These are phyloP conservation scores for Drosophila trapezifrons DNA, from an alignment of 1,140 invertebrate genomes.

Conservation along the genomic window DNA sequence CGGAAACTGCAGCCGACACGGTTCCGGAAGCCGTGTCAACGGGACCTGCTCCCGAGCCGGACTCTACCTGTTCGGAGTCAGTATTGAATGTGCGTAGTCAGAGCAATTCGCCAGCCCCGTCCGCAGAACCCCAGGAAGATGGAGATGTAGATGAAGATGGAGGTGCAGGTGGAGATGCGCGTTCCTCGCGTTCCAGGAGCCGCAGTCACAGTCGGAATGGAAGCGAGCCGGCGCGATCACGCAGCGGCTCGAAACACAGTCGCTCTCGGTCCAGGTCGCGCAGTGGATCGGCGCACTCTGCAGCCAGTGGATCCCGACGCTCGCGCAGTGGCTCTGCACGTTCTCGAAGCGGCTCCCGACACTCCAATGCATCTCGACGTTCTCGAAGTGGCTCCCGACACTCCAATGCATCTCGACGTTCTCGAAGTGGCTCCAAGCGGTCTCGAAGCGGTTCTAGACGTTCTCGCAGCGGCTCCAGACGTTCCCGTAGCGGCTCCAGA, in stretches of 20 bases:
- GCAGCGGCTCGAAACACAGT: slow-evolving; percentile 76
- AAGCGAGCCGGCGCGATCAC: slow-evolving; percentile 53
- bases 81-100: slow-evolving; percentile 15
- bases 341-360: slow-evolving; percentile 79
- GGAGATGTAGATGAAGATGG: neutral
- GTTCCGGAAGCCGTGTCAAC: neutral
- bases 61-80: slow-evolving; percentile 14
- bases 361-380: slow-evolving; percentile 70
- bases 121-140: neutral
- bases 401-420: slow-evolving; percentile 81
- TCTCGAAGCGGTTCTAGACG: slow-evolving; percentile 71
- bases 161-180: neutral
- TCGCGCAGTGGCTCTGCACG: slow-evolving; percentile 79
- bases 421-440: slow-evolving; percentile 66
- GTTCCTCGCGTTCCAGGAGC: slow-evolving; percentile 13
- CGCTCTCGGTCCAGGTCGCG: slow-evolving; percentile 82
- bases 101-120: slow-evolving; percentile 13
- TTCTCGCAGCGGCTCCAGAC: slow-evolving; percentile 81
- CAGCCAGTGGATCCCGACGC: slow-evolving; percentile 72
- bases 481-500: slow-evolving; percentile 78
- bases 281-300: slow-evolving; percentile 79
- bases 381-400: slow-evolving; percentile 75
- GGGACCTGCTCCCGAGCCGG: slow-evolving; percentile 1
- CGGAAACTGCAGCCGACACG: neutral
- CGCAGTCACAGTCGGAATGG: slow-evolving; percentile 10